These are phyloP conservation scores for Arenaria interpres DNA, from an alignment of 2,113 vertebrate species.

Conservation along the genomic window DNA sequence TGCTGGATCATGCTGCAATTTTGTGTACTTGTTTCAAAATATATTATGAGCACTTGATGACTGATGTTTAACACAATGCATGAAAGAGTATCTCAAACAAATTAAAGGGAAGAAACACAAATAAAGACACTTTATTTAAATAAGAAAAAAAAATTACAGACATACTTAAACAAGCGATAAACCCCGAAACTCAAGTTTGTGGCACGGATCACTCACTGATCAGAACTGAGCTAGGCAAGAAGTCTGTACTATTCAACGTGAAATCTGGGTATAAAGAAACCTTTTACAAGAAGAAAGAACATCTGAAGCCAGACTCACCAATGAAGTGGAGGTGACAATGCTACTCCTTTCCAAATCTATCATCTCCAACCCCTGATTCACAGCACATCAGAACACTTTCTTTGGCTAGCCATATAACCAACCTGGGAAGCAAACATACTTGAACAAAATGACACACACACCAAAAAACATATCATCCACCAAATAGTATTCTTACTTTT, in stretches of 20 bases:
- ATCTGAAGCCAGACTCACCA: background rate
- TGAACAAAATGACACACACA: rapidly evolving
- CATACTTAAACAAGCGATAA: background rate
- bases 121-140: background rate
- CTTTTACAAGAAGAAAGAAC: background rate
- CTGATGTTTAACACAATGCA: conserved; percentile 39
- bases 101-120: conserved; percentile 44
- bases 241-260: background rate
- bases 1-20: conserved; percentile 44
- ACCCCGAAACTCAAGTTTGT: background rate
- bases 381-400: background rate
- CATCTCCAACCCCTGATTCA: background rate
- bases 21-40: conserved; percentile 47
- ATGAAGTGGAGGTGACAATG: background rate
- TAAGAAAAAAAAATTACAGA: background rate
- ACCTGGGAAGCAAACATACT: background rate
- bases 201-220: background rate
- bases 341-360: background rate
- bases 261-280: background rate
- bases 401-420: background rate
- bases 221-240: background rate
- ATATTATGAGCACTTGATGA: conserved; percentile 35
- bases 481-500: background rate
- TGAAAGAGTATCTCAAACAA: conserved; percentile 45
- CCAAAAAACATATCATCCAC: background rate